Evolutionary conservation across 2,113 vertebrate species (phyloP).

Genomic region (Atractosteus spatula): DNA sequence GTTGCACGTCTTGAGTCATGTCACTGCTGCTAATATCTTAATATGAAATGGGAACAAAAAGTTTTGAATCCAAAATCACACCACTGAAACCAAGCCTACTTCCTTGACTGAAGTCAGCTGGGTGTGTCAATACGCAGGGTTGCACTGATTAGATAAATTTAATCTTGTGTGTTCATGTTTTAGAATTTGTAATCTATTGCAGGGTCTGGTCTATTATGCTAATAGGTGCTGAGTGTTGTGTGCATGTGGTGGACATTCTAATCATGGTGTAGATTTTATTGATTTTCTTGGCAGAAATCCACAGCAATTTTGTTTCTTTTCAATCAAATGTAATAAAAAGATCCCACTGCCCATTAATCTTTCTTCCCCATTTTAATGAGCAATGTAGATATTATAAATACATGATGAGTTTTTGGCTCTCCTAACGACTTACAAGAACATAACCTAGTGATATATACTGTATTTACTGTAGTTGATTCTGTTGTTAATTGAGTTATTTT

Average conservation of each 20-base stretch:
- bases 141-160: too few species aligned
- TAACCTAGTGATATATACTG: too few species aligned
- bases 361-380: slow-evolving; percentile 45
- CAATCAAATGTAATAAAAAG: slow-evolving; percentile 53
- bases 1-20: not conserved
- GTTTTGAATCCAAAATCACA: not conserved
- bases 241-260: slow-evolving; percentile 28
- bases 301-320: slow-evolving; percentile 38
- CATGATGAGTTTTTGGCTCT: not conserved
- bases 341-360: slow-evolving; percentile 52
- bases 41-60: not conserved
- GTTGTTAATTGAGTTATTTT: too few species aligned
- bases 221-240: not conserved
- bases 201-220: too few species aligned
- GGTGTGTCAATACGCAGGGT: too few species aligned
- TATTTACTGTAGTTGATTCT: too few species aligned
- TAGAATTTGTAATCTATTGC: too few species aligned
- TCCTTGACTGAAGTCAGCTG: not conserved
- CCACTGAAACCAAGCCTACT: not conserved
- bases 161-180: too few species aligned
- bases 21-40: too few species aligned
- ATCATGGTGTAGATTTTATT: slow-evolving; percentile 11
- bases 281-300: slow-evolving; percentile 18
- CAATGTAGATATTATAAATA: slow-evolving; percentile 51
- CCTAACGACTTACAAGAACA: not conserved